Base-by-base conservation (phyloP, 2,888 invertebrate species). In the Drosophila algonquin region DNA sequence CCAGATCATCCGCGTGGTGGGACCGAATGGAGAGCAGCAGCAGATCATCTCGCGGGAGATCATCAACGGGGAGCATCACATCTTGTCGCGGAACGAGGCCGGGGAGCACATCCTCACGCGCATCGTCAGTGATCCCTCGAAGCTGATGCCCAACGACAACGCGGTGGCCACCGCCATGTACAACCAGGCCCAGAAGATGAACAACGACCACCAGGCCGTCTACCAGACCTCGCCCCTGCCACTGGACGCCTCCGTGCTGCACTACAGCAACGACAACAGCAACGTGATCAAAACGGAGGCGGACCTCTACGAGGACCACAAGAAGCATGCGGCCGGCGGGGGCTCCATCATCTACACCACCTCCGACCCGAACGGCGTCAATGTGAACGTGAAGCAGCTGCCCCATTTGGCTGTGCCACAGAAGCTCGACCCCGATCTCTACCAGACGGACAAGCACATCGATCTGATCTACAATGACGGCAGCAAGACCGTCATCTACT, bases 401-500 rank as follows among this genome's bases (percentile, higher is more conserved):
- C 81, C 92, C 7, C 91, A 91, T 55, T 62, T 92, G 74, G 91
- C 84, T 85, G 93, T 88, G 92, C 91, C 90, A 9, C 81, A 90
- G 52, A 91, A 91, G 62, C 76, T 91, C 16, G 92, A 91, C 48
- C 88, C 90, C 18, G 91, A 92, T 40, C 78, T 95, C 93, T 91
- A 92, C 76, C 90, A 90, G 57, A 63, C 88, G 50, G 92, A 91
- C 59, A 91, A 91, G 58, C 95, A 96, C 80, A 96, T 96, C 91
- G 96, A 96, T 92, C 93, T 96, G 87, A 96, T 96, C 87, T 96
- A 96, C 92, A 96, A 96, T 90, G 96, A 96, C 88, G 96, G 96
- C 53, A 96, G 96, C 90, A 96, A 96, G 91, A 96, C 96, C 3
- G 96, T 96, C 70, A 96, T 96, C 91, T 96, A 96, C 87, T 96